These are phyloP conservation scores for Electrophaes corylata DNA, from an alignment of 2,888 invertebrate species.

Conservation along the genomic window DNA sequence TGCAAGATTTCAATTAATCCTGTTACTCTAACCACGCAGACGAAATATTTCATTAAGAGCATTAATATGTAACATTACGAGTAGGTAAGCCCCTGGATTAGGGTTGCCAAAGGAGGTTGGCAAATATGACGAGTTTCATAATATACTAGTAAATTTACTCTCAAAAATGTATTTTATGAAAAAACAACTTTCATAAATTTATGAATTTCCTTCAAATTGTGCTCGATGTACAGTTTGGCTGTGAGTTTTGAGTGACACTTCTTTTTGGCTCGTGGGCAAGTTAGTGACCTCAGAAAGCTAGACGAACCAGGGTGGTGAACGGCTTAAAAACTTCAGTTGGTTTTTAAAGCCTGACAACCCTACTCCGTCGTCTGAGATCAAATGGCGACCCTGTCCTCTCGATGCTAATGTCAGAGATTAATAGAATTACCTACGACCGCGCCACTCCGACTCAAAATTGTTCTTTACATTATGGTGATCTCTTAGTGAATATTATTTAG, in stretches of 20 bases:
- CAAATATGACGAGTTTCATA: background rate
- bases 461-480: constrained; percentile 53
- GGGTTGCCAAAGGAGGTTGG: constrained; percentile 22
- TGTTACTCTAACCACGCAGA: constrained; percentile 43
- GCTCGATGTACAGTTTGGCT: too few species aligned
- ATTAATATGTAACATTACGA: constrained; percentile 63
- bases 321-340: background rate
- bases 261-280: too few species aligned
- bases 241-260: too few species aligned
- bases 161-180: background rate
- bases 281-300: too few species aligned
- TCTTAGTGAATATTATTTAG: constrained; percentile 49
- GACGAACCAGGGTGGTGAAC: background rate
- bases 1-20: constrained; percentile 50
- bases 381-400: constrained; percentile 67
- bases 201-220: too few species aligned
- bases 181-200: too few species aligned
- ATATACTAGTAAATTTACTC: background rate
- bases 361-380: constrained; percentile 59
- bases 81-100: constrained; percentile 50
- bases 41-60: constrained; percentile 62
- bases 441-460: constrained; percentile 54
- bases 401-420: constrained; percentile 73
- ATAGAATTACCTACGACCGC: constrained; percentile 67
- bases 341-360: constrained; percentile 27